A percentile compares a stretch with the other conserved stretches of the same genome.
Evolutionary conservation across 2,113 vertebrate genomes (phyloP).

Genomic region (Rissa tridactyla): DNA sequence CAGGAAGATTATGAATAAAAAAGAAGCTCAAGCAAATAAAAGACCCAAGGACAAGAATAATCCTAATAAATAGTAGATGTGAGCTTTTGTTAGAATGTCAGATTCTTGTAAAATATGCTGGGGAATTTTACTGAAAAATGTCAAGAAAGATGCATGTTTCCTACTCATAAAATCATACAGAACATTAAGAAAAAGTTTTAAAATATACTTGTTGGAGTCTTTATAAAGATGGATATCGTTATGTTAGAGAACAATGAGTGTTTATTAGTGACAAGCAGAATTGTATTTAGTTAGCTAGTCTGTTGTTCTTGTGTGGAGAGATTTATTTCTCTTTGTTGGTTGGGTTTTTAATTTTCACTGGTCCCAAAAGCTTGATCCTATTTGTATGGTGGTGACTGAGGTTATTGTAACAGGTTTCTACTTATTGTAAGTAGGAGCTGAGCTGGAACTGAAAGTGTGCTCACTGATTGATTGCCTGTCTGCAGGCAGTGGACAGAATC

Average conservation of each 20-base stretch:
- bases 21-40: not conserved
- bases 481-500: constrained; percentile 69
- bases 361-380: constrained; percentile 46
- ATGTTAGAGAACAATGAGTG: not conserved
- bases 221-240: not conserved
- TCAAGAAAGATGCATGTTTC: not conserved
- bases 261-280: not conserved
- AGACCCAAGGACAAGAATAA: not conserved
- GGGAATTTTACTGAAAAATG: not conserved
- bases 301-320: not conserved
- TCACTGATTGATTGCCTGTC: constrained; percentile 79
- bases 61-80: not conserved
- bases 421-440: constrained; percentile 68
- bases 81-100: not conserved
- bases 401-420: constrained; percentile 74
- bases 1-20: not conserved
- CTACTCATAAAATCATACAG: not conserved
- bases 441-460: constrained; percentile 75
- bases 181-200: not conserved
- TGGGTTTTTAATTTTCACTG: not conserved
- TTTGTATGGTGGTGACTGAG: constrained; percentile 66
- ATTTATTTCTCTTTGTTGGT: not conserved
- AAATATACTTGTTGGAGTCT: not conserved
- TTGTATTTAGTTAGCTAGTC: not conserved
- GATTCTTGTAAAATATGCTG: not conserved